Base-by-base conservation (phyloP, 2,888 invertebrate species). In the Homarus gammarus region DNA sequence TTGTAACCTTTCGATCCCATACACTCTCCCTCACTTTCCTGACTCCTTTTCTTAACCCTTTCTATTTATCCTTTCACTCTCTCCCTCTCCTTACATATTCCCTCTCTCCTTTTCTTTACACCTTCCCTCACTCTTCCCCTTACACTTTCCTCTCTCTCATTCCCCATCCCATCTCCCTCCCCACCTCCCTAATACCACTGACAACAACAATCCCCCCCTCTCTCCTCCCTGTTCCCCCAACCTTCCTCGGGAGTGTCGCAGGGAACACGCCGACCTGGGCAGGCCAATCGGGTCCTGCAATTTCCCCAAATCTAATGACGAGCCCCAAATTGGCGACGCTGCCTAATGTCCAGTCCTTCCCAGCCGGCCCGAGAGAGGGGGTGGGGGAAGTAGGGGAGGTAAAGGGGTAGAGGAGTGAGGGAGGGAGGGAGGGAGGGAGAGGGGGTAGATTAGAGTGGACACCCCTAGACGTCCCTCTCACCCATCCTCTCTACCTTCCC, bases 261-360 rank as follows among this genome's bases (percentile, higher is more conserved):
- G 49, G n/a, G 31, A 68, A 70, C 75, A 40, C 77, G 44, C n/a
- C 61, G 77, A 51, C 79, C 49, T 79, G 68, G 36, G 56, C 87
- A 36, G 78, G 79, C 49, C 79, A 87, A 87, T 81, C 73, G 87
- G 72, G 61, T 72, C 68, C 73, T 87, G 87, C 87, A 79, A 78
- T 87, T 87, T 87, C 87, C 87, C 87, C 87, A 87, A 87, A 87
- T 81, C 87, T 87, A 87, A 87, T 87, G 87, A 87, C 87, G 87
- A 87, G 56, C 36, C 38, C 81, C 81, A 81, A 87, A 87, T 87
- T 87, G 87, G 79, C 87, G 68, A 61, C 87, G 70, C 79, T 72
- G 73, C 15, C 73, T 87, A 87, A 87, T 87, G 87, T 87, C 87
- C 87, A 85, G 83, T 49, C 33, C 72, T 72, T 15, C 79, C 79